phyloP scores from a whole-genome alignment of 2,888 invertebrate species.

The Eristalis intricaria region DNA sequence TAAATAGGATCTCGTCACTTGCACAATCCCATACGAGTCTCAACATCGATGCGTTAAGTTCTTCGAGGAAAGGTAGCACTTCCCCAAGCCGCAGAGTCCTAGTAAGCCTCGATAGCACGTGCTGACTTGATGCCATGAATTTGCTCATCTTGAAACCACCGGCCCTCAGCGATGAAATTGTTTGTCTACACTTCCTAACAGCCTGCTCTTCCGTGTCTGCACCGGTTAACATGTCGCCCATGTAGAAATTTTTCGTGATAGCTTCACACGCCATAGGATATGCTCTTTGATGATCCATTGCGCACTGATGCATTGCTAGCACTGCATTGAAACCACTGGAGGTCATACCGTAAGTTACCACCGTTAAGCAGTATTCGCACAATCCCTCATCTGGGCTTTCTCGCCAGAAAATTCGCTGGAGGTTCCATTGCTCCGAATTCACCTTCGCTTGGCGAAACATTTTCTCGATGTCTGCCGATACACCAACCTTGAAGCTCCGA shows the following conservation, averaged over 20 bases:
- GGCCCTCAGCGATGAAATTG: too few species aligned
- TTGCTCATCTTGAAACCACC: too few species aligned
- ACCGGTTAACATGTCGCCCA: constrained; percentile 15
- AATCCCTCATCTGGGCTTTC: not conserved
- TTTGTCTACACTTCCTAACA: too few species aligned
- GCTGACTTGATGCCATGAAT: too few species aligned
- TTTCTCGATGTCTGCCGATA: not conserved
- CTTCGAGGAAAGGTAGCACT: not conserved
- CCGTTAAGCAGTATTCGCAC: constrained; percentile 14
- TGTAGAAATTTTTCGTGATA: constrained; percentile 8
- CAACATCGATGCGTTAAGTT: not conserved
- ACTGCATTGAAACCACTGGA: constrained; percentile 35
- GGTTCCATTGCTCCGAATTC: constrained; percentile 17
- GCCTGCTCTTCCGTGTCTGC: not conserved
- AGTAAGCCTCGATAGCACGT: too few species aligned
- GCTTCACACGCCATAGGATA: not conserved
- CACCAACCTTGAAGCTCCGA: too few species aligned
- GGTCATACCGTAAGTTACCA: constrained; percentile 40
- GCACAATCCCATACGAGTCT: not conserved
- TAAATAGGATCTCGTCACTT: not conserved
- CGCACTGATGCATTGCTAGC: constrained; percentile 15
- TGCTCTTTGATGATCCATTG: not conserved
- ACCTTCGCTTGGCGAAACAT: not conserved
- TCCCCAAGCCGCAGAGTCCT: not conserved
- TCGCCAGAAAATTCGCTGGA: constrained; percentile 23